phyloP scores from a whole-genome alignment of 2,888 invertebrate genomes.

The Torymus tubicola region DNA sequence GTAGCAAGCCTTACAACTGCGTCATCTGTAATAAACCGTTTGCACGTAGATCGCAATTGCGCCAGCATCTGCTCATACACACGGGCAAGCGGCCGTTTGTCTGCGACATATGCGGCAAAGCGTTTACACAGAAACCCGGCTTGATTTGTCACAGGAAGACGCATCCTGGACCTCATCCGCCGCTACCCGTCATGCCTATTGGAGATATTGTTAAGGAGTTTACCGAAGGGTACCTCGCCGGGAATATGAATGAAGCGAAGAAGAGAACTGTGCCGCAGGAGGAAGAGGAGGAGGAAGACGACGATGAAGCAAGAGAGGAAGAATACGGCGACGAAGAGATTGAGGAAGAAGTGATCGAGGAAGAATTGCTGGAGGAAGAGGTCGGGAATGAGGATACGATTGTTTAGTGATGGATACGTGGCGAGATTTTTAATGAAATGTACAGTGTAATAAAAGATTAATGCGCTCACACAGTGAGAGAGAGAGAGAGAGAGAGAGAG shows the following conservation, averaged over 20 bases:
- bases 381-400: not conserved
- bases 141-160: conserved; percentile 74
- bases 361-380: not conserved
- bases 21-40: conserved; percentile 73
- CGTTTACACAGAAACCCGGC: conserved; percentile 74
- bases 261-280: too few species aligned
- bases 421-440: not conserved
- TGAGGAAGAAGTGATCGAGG: conserved; percentile 39
- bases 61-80: conserved; percentile 74
- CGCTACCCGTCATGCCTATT: conserved; percentile 74
- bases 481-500: too few species aligned
- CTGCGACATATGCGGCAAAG: conserved; percentile 74
- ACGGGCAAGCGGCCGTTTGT: conserved; percentile 73
- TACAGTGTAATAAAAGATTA: conserved; percentile 19
- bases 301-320: conserved; percentile 15
- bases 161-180: conserved; percentile 73
- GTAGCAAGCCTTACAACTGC: conserved; percentile 72
- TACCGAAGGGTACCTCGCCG: conserved; percentile 64
- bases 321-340: conserved; percentile 32
- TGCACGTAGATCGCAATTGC: conserved; percentile 71
- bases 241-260: not conserved
- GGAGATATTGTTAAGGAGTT: conserved; percentile 74
- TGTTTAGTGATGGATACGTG: not conserved
- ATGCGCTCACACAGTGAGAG: too few species aligned
- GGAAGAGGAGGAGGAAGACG: not conserved